Conservation (phyloP, 2,888 invertebrate genomes). For the Cephus pulcher region DNA sequence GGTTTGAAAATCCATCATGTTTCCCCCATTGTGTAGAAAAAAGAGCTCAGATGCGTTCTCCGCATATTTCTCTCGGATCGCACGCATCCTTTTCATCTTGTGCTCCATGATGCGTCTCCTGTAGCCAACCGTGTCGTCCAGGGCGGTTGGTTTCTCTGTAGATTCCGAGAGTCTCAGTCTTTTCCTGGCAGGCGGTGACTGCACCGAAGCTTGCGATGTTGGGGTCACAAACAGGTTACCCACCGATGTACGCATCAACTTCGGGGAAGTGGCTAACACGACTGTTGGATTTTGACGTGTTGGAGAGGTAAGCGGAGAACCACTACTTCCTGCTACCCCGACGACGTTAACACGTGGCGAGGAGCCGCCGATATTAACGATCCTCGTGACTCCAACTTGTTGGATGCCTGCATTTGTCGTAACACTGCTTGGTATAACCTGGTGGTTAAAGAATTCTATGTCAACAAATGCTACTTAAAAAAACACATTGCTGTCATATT, state of each 20-base stretch:
- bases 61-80: conserved; percentile 79
- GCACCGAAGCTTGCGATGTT: conserved; percentile 43
- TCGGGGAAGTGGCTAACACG: conserved; percentile 61
- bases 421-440: conserved; percentile 60
- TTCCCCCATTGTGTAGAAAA: conserved; percentile 87
- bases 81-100: conserved; percentile 77
- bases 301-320: conserved; percentile 54
- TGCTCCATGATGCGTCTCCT: conserved; percentile 79
- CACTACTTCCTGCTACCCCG: conserved; percentile 51
- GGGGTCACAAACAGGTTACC: conserved; percentile 64
- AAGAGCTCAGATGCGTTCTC: conserved; percentile 87
- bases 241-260: conserved; percentile 59
- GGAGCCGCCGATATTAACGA: conserved; percentile 66
- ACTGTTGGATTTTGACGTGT: conserved; percentile 57
- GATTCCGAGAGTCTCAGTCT: conserved; percentile 64
- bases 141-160: conserved; percentile 57
- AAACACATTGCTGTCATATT: neutral
- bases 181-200: conserved; percentile 67
- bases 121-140: conserved; percentile 62
- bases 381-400: conserved; percentile 68
- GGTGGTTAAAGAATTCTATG: neutral
- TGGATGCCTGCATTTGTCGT: conserved; percentile 58
- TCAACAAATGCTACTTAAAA: neutral
- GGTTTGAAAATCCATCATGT: conserved; percentile 87
- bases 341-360: conserved; percentile 57